Evolutionary conservation across 2,797 vertebrate species (phyloP).

Genomic region (Esox lucius): DNA sequence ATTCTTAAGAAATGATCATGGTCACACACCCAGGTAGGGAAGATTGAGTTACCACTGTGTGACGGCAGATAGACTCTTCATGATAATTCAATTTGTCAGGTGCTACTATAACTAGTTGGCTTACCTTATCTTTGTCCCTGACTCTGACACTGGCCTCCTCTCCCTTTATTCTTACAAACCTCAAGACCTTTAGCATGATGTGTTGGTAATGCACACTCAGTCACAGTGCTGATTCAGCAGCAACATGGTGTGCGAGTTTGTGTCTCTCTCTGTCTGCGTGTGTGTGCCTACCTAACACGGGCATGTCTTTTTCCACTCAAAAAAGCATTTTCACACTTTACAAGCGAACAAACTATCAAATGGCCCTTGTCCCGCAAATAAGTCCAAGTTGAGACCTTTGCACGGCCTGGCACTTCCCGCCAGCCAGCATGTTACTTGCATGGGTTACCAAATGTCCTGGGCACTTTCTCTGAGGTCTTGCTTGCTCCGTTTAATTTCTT

Average conservation of each 20-base stretch:
- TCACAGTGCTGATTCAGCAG: too few relatives aligned
- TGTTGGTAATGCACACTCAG: neutral
- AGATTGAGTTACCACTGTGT: neutral
- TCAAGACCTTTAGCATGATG: neutral
- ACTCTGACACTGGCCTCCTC: neutral
- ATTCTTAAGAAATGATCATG: neutral
- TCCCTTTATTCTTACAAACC: neutral
- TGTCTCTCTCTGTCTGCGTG: too few relatives aligned
- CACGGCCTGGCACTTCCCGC: conserved; percentile 58
- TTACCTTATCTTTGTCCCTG: too few relatives aligned
- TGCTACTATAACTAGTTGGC: too few relatives aligned
- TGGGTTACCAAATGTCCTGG: conserved; percentile 58
- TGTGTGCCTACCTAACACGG: neutral
- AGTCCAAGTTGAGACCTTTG: conserved; percentile 24
- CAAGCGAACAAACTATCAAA: neutral
- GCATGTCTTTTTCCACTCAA: conserved; percentile 4
- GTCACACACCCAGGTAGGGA: neutral
- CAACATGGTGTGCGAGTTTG: too few relatives aligned
- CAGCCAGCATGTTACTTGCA: conserved; percentile 75
- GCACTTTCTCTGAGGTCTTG: conserved; percentile 18
- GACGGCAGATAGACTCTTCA: neutral
- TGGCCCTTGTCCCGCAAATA: neutral
- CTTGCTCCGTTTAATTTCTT: conserved; percentile 1
- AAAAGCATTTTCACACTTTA: neutral
- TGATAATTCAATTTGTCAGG: neutral